These are phyloP conservation scores for Nephrotoma appendiculata DNA, from an alignment of 2,888 invertebrate genomes.

Conservation along the genomic window DNA sequence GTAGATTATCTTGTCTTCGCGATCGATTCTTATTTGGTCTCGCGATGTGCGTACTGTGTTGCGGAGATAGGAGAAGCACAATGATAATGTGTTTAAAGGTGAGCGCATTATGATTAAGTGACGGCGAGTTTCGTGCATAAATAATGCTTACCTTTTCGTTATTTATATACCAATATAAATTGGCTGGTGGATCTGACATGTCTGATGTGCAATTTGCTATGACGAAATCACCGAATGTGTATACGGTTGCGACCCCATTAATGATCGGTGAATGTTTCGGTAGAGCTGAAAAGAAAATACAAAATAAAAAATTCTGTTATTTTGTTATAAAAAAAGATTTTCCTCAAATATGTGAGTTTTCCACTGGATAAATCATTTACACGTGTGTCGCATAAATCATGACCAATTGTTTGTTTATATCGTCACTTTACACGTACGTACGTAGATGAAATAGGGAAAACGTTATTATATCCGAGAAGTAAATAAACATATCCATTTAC, in stretches of 20 bases:
- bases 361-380: not conserved
- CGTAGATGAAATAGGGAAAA: not conserved
- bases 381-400: not conserved
- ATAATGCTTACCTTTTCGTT: conserved; percentile 25
- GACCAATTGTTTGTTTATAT: not conserved
- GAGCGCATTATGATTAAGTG: not conserved
- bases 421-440: not conserved
- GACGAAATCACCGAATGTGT: conserved; percentile 30
- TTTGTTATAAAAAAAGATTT: not conserved
- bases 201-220: conserved; percentile 32
- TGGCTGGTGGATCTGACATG: conserved; percentile 29
- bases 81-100: not conserved
- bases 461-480: not conserved
- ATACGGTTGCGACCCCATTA: conserved; percentile 28
- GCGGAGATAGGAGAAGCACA: not conserved
- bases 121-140: not conserved
- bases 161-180: conserved; percentile 32
- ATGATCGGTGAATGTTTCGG: conserved; percentile 31
- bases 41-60: not conserved
- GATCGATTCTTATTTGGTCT: not conserved
- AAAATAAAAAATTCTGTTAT: not conserved
- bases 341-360: not conserved
- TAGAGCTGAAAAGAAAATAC: conserved; percentile 19
- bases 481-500: not conserved
- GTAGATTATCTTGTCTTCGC: not conserved